Evolutionary conservation across 2,113 vertebrate species (phyloP).

Genomic region (Ploceus nigricollis): DNA sequence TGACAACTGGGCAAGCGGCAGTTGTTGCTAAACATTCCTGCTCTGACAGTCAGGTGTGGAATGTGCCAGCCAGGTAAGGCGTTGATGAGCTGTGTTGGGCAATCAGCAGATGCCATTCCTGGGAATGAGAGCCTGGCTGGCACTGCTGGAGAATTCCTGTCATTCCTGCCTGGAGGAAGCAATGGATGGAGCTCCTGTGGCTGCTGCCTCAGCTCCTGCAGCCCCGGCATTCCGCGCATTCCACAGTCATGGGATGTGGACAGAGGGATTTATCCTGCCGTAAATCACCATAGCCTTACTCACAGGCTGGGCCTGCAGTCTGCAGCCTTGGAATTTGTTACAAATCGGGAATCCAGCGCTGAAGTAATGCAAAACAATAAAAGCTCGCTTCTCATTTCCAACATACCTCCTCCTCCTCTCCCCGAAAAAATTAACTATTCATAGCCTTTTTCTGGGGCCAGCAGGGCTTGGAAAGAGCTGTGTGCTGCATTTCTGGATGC

Average conservation of each 20-base stretch:
- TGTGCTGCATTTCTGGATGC: neutral
- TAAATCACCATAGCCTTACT: conserved; percentile 77
- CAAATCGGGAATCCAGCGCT: conserved; percentile 70
- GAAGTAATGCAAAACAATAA: conserved; percentile 69
- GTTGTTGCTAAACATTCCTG: neutral
- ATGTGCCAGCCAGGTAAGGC: conserved; percentile 41
- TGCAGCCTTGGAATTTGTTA: conserved; percentile 73
- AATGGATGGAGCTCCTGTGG: conserved; percentile 57
- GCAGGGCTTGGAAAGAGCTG: neutral
- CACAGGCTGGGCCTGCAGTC: conserved; percentile 73
- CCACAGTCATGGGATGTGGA: conserved; percentile 80
- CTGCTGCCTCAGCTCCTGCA: conserved; percentile 68
- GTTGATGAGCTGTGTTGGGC: neutral
- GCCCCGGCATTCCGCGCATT: conserved; percentile 74
- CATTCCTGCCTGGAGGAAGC: conserved; percentile 72
- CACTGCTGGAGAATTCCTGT: conserved; percentile 72
- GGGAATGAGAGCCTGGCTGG: conserved; percentile 44
- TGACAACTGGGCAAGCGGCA: conserved; percentile 8
- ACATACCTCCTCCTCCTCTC: neutral
- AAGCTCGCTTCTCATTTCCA: conserved; percentile 7
- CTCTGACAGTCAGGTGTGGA: neutral
- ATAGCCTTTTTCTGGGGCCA: neutral
- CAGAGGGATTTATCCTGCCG: conserved; percentile 80
- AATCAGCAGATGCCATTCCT: conserved; percentile 6
- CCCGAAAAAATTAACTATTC: neutral